Evolutionary conservation across 1,140 invertebrate genomes (phyloP), one percentile per base, ranked within the genome.

Genomic region (Drosophila obscura): DNA sequence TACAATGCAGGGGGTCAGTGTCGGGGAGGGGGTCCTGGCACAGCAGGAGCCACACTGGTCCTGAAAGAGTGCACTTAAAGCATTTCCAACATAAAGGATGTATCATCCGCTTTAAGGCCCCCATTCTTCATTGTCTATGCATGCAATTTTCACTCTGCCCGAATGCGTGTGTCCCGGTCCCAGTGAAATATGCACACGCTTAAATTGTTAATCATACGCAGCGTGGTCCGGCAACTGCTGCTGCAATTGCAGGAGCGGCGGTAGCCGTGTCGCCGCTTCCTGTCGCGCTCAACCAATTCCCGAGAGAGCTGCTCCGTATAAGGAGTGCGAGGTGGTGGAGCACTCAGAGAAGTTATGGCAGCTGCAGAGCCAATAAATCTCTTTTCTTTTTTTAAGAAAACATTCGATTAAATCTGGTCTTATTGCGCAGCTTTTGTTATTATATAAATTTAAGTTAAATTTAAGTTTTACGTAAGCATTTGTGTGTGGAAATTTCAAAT

Each of bases 191-290:
- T 85, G 78, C 74, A 75, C 74, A 59, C 61, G 50, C 56, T 82
- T 74, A 67, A 85, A 87, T 81, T 87, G 78, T 87, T 81, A 85
- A 85, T 85, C 82, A 85, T 85, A 87, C 78, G 81, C 81, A 80
- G 67, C 41, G 81, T 84, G 81, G 67, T 60, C 81, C 60, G 13
- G 11, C 35, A 39, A 39, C 35, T 13, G 11, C 31, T 35, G 31
- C 9, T 11, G 31, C 8, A 35, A 4, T 11, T 13, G 35, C 11
- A 50, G 57, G 35, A 67, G 43, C 44, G 44, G 26, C 73, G 67
- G 48, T 46, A 57, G 28, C 43, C 51, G 43, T 39, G 48, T 43
- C 50, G 64, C 61, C 41, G 52, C 28, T 65, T 74, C 60, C 60
- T 43, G 28, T 50, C 52, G 69, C 69, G 60, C 60, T 46, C 64